Base-by-base conservation (phyloP, 2,888 invertebrate species). In the Hyppa rectilinea region DNA sequence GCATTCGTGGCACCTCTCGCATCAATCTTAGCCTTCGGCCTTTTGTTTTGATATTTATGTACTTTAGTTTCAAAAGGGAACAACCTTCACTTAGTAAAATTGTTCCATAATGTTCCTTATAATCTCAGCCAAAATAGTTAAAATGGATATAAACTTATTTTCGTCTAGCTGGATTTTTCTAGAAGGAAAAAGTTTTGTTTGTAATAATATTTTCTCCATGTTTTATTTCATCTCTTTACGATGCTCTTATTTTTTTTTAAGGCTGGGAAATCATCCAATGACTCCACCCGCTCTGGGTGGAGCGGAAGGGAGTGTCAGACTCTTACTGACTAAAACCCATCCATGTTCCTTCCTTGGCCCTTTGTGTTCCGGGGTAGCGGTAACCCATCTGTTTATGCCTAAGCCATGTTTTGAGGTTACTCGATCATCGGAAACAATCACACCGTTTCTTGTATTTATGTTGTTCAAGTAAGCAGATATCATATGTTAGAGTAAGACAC, bases 1-100 rank as follows among this genome's bases (percentile, higher is more conserved):
- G 87, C 90, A 87, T 71, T 85, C 81, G 82, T 81, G 84, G 87
- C 85, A 85, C 87, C 87, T 92, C 92, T 90, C 83, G 61, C 81
- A 77, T 75, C 76, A 70, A 83, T 84, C 86, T 87, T 88, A 90
- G 87, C 89, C 91, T 91, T 91, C 90, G 65, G 75, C 67, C 75
- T 74, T 75, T 78, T 82, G 73, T 83, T 81, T 74, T 70, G 66
- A 80, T 81, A 70, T 65, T 50, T 55, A 9, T 49, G 67, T 82
- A 80, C 71, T 70, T 74, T 66, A 38, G 50, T 61, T 82, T 55
- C 3, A 63, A 68, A 75, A 80, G 45, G 65, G 58, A 81, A 80
- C 38, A 75, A 56, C 20, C n/a, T 49, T 66, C 31, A 26, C 20
- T 62, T 29, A 6, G n/a, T 26, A 23, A 38, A n/a, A 59, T 43